phyloP scores from a whole-genome alignment of 2,888 invertebrate species.

The Elysia crispata region DNA sequence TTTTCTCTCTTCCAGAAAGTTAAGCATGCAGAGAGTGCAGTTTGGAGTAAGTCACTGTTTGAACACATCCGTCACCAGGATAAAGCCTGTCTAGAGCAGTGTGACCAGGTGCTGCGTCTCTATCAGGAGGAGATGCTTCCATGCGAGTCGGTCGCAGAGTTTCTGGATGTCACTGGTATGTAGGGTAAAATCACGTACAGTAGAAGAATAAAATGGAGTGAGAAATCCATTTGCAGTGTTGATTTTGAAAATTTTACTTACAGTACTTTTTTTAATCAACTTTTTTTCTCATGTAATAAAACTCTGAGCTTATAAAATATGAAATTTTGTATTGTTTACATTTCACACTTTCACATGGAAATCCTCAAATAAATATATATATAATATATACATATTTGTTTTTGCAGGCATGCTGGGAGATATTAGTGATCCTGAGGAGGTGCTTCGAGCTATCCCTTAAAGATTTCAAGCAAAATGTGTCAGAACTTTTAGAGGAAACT shows the following conservation, averaged over 20 bases:
- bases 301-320: too few relatives aligned
- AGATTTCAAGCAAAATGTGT: background rate
- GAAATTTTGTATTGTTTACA: too few relatives aligned
- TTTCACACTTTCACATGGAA: background rate
- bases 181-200: too few relatives aligned
- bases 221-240: too few relatives aligned
- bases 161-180: slow-evolving; percentile 92
- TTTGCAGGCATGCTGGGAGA: slow-evolving; percentile 47
- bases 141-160: slow-evolving; percentile 92
- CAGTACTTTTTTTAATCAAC: too few relatives aligned
- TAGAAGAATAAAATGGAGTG: too few relatives aligned
- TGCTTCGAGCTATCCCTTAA: slow-evolving; percentile 21
- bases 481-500: too few relatives aligned
- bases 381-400: background rate
- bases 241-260: too few relatives aligned
- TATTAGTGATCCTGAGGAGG: slow-evolving; percentile 39
- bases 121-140: slow-evolving; percentile 94
- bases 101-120: slow-evolving; percentile 87
- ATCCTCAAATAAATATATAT: background rate
- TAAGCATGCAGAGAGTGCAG: slow-evolving; percentile 79
- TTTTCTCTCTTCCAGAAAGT: slow-evolving; percentile 79
- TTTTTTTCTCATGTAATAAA: too few relatives aligned
- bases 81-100: slow-evolving; percentile 91
- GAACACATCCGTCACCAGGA: slow-evolving; percentile 97
- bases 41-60: slow-evolving; percentile 91